Evolutionary conservation across 2,888 invertebrate species (phyloP).

Genomic region (Alloscopus bannaensis): DNA sequence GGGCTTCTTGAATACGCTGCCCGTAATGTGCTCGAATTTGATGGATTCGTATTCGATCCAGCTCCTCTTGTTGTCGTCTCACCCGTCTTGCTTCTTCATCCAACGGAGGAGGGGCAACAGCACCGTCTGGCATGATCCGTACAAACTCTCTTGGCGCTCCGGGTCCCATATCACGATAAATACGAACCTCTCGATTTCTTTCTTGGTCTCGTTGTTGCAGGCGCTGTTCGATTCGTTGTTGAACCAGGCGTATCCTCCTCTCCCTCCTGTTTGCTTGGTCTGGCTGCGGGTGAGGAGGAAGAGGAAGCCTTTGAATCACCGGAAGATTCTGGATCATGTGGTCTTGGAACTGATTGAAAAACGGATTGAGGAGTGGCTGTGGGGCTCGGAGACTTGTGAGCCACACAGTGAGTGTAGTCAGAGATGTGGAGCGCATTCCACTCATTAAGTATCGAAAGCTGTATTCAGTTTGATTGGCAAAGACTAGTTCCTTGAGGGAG

Average conservation of each 20-base stretch:
- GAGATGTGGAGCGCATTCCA: slow-evolving; percentile 37
- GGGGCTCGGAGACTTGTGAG: slow-evolving; percentile 30
- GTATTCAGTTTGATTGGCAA: slow-evolving; percentile 54
- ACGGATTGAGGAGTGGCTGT: background rate
- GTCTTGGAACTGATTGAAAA: no score
- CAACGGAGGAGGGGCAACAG: background rate
- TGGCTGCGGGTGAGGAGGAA: background rate
- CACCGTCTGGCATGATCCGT: background rate
- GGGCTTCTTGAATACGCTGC: no score
- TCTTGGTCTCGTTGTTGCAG: slow-evolving; percentile 25
- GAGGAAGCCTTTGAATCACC: background rate
- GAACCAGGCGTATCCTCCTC: slow-evolving; percentile 19
- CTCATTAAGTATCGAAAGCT: slow-evolving; percentile 53
- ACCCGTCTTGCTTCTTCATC: no score
- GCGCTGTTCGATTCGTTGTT: slow-evolving; percentile 29
- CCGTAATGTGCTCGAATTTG: no score
- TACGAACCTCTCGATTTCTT: background rate
- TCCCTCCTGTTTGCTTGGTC: slow-evolving; percentile 14
- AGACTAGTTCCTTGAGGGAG: slow-evolving; percentile 20
- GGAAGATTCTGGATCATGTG: background rate
- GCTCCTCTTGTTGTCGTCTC: no score
- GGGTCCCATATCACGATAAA: background rate
- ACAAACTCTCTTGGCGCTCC: background rate
- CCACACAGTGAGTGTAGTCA: slow-evolving; percentile 45
- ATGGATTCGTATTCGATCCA: no score